Conservation (phyloP, 2,797 vertebrate genomes). For the Todus mexicanus region DNA sequence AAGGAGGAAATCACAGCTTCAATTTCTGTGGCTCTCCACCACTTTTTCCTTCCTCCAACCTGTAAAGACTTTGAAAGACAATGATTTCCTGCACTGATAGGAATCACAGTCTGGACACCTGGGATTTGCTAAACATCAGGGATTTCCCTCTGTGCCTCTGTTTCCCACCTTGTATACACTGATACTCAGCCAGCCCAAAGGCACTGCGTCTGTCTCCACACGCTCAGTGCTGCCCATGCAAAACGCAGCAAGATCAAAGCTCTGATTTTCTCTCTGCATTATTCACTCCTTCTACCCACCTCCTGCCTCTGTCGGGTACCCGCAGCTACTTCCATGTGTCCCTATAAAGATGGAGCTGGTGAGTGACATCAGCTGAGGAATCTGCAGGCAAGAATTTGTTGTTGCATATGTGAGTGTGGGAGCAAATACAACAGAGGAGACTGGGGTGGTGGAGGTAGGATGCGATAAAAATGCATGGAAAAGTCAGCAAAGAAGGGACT, state of each 20-base stretch:
- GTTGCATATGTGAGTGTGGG: background rate
- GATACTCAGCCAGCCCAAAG: no score
- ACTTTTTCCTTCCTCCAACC: background rate
- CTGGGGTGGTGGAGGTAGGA: background rate
- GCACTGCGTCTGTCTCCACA: background rate
- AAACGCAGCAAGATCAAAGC: background rate
- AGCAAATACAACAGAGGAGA: background rate
- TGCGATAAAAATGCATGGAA: background rate
- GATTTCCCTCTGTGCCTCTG: background rate
- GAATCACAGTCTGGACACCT: background rate
- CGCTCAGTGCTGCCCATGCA: background rate
- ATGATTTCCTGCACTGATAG: background rate
- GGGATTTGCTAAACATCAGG: background rate
- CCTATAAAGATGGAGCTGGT: fast-evolving
- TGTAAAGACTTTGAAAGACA: background rate
- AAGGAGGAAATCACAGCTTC: background rate
- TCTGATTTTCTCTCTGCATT: background rate
- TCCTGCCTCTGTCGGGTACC: background rate
- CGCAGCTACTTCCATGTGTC: fast-evolving
- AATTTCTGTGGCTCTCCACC: background rate
- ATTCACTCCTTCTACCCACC: background rate
- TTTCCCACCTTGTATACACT: background rate
- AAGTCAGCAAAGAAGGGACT: background rate
- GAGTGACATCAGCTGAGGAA: background rate
- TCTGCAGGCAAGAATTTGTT: fast-evolving